phyloP scores from a whole-genome alignment of 2,113 vertebrate species.

The Gymnorhina tibicen region DNA sequence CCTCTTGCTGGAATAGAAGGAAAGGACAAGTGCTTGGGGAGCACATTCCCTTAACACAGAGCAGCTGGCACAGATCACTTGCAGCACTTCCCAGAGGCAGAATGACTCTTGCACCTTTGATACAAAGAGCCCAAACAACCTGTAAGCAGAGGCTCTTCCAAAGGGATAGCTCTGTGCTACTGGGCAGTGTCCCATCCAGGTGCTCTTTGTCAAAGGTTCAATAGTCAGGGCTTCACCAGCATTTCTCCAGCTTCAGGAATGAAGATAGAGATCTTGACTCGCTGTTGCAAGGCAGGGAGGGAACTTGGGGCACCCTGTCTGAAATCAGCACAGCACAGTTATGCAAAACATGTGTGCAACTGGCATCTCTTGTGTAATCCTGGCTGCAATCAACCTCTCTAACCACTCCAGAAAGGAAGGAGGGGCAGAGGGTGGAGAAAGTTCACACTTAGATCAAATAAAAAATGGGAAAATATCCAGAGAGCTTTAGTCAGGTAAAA shows the following conservation, averaged over 20 bases:
- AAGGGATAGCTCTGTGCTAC: background rate
- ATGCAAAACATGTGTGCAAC: slow-evolving; percentile 69
- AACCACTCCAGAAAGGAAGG: slow-evolving; percentile 62
- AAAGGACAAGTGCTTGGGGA: background rate
- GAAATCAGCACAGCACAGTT: slow-evolving; percentile 61
- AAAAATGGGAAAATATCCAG: slow-evolving; percentile 63
- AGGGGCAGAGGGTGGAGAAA: slow-evolving; percentile 55
- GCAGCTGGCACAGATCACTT: background rate
- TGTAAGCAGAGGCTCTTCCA: background rate
- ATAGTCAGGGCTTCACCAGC: background rate
- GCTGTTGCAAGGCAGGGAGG: slow-evolving; percentile 23
- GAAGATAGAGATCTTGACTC: slow-evolving; percentile 41
- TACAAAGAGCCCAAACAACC: background rate
- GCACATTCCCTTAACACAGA: background rate
- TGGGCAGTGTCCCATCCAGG: background rate
- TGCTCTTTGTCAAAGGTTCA: slow-evolving; percentile 22
- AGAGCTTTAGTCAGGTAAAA: slow-evolving; percentile 64
- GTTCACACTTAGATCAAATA: slow-evolving; percentile 71
- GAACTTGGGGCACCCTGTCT: slow-evolving; percentile 34
- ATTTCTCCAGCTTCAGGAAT: slow-evolving; percentile 44
- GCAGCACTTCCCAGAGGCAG: background rate
- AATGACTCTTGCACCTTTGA: background rate
- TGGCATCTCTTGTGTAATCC: slow-evolving; percentile 68
- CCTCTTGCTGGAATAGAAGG: background rate
- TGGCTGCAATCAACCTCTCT: slow-evolving; percentile 42